These are phyloP conservation scores for Eupsilia transversa DNA, from an alignment of 2,888 invertebrate species.

Conservation along the genomic window DNA sequence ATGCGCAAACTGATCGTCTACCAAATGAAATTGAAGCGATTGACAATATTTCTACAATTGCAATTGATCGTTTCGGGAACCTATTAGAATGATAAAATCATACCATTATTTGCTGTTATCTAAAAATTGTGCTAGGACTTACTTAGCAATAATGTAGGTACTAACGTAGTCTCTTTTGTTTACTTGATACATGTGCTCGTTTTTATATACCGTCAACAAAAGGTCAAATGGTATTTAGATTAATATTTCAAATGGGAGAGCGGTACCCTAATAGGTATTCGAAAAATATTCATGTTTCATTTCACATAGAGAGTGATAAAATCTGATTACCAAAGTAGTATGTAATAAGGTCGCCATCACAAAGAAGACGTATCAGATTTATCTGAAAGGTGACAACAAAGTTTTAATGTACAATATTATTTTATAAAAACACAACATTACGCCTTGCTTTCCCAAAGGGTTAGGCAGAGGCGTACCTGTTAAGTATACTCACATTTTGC, in stretches of 20 bases:
- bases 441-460: not conserved
- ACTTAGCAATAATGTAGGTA: not conserved
- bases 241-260: conserved; percentile 9
- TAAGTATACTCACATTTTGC: not conserved
- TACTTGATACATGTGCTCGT: not conserved
- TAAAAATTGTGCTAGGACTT: not conserved
- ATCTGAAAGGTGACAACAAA: not conserved
- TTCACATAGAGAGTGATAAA: not conserved
- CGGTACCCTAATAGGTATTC: not conserved
- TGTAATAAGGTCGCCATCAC: not conserved
- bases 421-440: not conserved
- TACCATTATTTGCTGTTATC: not conserved
- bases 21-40: no score
- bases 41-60: no score
- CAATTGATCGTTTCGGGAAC: no score
- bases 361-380: not conserved
- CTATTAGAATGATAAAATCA: not conserved
- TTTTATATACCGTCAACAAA: conserved; percentile 3
- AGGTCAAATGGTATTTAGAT: conserved; percentile 11
- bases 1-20: no score
- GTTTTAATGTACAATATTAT: not conserved
- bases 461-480: not conserved
- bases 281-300: conserved; percentile 19
- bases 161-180: not conserved
- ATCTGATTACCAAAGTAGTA: conserved; percentile 5